phyloP scores from a whole-genome alignment of 2,113 vertebrate genomes.

The Hippolais icterina region DNA sequence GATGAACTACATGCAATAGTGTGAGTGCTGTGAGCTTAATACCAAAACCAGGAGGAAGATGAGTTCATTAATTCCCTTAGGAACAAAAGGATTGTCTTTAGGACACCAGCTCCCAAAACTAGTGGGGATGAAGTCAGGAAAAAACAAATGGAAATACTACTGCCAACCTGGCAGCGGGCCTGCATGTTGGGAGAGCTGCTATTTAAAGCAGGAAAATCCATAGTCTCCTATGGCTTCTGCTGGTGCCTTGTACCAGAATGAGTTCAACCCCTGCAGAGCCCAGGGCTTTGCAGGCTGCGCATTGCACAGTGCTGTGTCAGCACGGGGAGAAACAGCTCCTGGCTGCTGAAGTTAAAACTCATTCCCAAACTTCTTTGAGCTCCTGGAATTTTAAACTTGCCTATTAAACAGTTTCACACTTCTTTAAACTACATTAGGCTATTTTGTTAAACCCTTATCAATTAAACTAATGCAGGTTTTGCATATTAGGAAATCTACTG shows the following conservation, averaged over 20 bases:
- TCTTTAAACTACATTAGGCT: neutral
- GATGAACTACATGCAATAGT: neutral
- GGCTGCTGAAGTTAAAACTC: neutral
- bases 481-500: neutral
- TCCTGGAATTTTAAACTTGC: neutral
- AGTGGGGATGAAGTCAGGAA: neutral
- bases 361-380: neutral
- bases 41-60: neutral
- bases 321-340: accelerated
- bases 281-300: neutral
- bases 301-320: accelerated
- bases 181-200: neutral
- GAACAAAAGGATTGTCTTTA: neutral
- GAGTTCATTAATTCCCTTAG: neutral
- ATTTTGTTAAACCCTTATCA: neutral
- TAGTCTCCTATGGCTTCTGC: accelerated
- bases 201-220: neutral
- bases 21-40: neutral
- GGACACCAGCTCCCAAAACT: neutral
- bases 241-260: accelerated
- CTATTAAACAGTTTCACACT: neutral
- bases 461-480: neutral
- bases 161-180: neutral
- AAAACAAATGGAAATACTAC: neutral
- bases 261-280: neutral